These are phyloP conservation scores for Seriola dumerili DNA, from an alignment of 2,113 vertebrate genomes.

Conservation along the genomic window DNA sequence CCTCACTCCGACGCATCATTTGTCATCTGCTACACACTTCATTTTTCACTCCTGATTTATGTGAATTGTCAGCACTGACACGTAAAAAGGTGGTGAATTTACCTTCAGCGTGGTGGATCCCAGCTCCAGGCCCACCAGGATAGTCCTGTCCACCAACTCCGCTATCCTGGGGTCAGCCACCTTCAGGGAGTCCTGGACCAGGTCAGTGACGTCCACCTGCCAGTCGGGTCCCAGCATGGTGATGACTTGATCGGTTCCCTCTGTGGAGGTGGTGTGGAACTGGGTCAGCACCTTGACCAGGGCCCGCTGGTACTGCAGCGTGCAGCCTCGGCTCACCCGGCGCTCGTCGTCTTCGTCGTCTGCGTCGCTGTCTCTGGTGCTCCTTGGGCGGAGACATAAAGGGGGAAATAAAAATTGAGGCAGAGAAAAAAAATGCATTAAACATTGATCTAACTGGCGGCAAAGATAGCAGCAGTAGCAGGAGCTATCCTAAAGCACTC, in stretches of 20 bases:
- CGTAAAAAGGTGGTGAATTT: background rate
- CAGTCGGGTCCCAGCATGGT: slow-evolving; percentile 98
- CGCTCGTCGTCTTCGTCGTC: slow-evolving; percentile 93
- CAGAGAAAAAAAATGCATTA: background rate
- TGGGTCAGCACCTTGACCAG: slow-evolving; percentile 96
- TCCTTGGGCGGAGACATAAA: slow-evolving; percentile 77
- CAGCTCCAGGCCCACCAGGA: slow-evolving; percentile 92
- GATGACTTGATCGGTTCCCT: slow-evolving; percentile 95
- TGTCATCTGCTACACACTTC: background rate
- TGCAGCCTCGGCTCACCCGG: slow-evolving; percentile 91
- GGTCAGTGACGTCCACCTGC: slow-evolving; percentile 97
- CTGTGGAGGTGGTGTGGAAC: slow-evolving; percentile 95
- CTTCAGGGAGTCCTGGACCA: slow-evolving; percentile 95
- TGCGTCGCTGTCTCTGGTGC: slow-evolving; percentile 90
- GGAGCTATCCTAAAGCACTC: background rate
- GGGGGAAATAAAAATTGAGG: background rate
- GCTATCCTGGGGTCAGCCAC: slow-evolving; percentile 92
- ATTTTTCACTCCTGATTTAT: slow-evolving; percentile 16
- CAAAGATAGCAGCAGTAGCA: background rate
- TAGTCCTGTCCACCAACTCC: slow-evolving; percentile 92
- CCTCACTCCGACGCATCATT: slow-evolving; percentile 19
- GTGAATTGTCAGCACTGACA: background rate
- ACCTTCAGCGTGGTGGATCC: slow-evolving; percentile 95
- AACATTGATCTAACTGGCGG: background rate
- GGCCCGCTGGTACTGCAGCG: slow-evolving; percentile 96